Evolutionary conservation across 2,888 invertebrate species (phyloP).

Genomic region (Hedychridium roseum): DNA sequence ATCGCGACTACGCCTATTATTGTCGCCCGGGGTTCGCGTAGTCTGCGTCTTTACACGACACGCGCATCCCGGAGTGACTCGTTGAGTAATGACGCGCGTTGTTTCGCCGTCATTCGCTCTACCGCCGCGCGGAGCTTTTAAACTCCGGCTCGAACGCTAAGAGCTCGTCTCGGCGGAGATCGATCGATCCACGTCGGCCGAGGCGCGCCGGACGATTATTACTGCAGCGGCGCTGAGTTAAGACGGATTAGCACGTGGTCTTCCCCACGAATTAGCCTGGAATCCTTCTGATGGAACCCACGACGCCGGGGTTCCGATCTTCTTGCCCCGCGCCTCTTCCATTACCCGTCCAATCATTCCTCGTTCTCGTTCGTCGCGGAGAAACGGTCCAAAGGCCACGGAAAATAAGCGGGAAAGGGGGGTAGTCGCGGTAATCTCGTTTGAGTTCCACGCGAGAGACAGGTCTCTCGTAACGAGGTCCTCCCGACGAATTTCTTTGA

Average conservation of each 20-base stretch:
- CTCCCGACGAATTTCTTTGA: not conserved
- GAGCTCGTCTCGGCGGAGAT: conserved; percentile 27
- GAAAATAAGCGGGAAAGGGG: too few species aligned
- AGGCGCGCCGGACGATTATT: conserved; percentile 48
- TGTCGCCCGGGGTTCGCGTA: too few species aligned
- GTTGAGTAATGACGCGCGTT: too few species aligned
- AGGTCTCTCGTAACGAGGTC: too few species aligned
- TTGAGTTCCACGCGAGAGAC: conserved; percentile 35
- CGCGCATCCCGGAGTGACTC: too few species aligned
- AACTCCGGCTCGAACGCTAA: not conserved
- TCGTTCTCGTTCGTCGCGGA: conserved; percentile 24
- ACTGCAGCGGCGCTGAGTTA: conserved; percentile 31
- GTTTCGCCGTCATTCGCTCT: too few species aligned
- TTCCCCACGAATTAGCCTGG: conserved; percentile 49
- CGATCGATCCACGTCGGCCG: conserved; percentile 43
- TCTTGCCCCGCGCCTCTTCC: not conserved
- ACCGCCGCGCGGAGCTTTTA: too few species aligned
- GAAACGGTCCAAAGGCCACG: too few species aligned
- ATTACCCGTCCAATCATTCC: not conserved
- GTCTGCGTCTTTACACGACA: too few species aligned
- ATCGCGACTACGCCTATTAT: too few species aligned
- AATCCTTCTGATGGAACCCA: conserved; percentile 37
- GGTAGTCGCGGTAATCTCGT: conserved; percentile 45
- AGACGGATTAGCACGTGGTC: conserved; percentile 43
- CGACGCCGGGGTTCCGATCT: conserved; percentile 25